Conservation (phyloP, 2,113 vertebrate species). For the Theropithecus gelada region DNA sequence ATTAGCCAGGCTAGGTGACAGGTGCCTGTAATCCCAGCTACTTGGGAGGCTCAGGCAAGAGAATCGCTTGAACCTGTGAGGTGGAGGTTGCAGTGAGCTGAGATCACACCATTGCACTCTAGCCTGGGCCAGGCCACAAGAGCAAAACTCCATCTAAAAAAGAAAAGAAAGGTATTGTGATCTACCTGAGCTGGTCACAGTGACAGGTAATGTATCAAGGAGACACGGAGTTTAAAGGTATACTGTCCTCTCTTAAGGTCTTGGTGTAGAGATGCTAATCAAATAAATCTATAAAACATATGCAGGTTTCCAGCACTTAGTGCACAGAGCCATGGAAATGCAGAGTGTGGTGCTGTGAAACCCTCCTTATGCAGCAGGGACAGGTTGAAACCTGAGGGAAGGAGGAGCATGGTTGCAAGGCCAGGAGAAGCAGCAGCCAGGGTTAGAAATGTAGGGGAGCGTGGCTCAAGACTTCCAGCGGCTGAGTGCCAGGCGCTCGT, state of each 20-base stretch:
- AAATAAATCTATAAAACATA: neutral
- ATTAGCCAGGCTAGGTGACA: too few relatives aligned
- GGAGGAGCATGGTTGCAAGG: neutral
- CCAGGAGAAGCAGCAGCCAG: neutral
- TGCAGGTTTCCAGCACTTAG: neutral
- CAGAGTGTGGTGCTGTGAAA: neutral
- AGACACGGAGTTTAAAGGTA: neutral
- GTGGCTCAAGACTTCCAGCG: rapidly evolving
- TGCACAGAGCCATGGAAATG: neutral
- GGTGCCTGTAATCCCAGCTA: too few relatives aligned
- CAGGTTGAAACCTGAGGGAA: neutral
- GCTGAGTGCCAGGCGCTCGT: rapidly evolving
- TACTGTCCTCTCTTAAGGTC: neutral
- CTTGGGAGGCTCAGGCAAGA: too few relatives aligned
- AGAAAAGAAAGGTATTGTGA: neutral
- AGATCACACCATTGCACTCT: too few relatives aligned
- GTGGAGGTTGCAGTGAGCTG: too few relatives aligned
- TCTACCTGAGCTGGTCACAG: neutral
- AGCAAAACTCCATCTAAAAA: too few relatives aligned
- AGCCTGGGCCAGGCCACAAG: too few relatives aligned
- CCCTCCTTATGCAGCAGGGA: rapidly evolving
- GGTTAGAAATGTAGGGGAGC: rapidly evolving
- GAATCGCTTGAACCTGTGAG: too few relatives aligned
- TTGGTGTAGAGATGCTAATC: neutral
- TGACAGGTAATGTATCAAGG: neutral